These are phyloP conservation scores for Bombus terrestris DNA, from an alignment of 1,140 invertebrate species.

Conservation along the genomic window DNA sequence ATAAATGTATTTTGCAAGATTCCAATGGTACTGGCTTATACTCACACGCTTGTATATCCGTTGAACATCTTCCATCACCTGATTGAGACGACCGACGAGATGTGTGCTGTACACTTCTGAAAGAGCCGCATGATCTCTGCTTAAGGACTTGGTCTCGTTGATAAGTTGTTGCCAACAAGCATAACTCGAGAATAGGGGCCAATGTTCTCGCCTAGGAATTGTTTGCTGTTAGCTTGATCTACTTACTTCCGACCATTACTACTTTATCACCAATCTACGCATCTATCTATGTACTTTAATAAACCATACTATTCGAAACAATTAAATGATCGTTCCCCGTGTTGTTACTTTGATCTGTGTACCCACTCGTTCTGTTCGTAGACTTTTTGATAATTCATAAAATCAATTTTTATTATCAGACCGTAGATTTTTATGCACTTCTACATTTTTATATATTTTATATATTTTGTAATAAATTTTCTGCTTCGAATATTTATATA, in stretches of 20 bases:
- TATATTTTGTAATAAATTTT: no score
- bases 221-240: not conserved
- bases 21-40: slow-evolving; percentile 41
- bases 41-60: slow-evolving; percentile 93
- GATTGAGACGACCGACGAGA: slow-evolving; percentile 90
- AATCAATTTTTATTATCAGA: no score
- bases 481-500: no score
- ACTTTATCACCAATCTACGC: not conserved
- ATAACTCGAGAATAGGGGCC: slow-evolving; percentile 95
- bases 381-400: no score
- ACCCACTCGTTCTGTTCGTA: no score
- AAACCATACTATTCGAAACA: no score
- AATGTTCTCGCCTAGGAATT: slow-evolving; percentile 91
- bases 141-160: slow-evolving; percentile 92
- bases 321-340: no score
- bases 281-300: no score
- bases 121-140: slow-evolving; percentile 93
- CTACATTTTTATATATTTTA: no score
- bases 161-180: slow-evolving; percentile 96
- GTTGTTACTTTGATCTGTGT: no score
- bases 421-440: no score
- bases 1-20: not conserved
- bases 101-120: slow-evolving; percentile 94
- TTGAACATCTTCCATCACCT: slow-evolving; percentile 95
- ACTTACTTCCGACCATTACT: not conserved